Conservation (phyloP, 2,888 invertebrate genomes). For the Drosophila meridiana region DNA sequence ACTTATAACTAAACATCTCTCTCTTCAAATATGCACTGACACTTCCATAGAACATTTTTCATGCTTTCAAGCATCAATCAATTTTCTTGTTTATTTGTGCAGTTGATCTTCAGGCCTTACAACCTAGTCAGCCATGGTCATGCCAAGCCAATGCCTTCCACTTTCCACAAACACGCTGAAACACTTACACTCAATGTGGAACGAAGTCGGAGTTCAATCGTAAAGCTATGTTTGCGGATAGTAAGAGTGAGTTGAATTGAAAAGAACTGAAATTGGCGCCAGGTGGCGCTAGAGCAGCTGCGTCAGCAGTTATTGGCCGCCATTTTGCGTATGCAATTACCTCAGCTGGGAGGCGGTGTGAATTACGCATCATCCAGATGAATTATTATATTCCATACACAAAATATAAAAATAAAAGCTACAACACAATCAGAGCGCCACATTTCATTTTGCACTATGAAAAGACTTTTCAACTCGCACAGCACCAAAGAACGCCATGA, state of each 20-base stretch:
- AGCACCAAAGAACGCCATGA: constrained; percentile 54
- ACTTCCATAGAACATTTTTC: no score
- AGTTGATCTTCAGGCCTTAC: no score
- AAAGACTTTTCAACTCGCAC: constrained; percentile 65
- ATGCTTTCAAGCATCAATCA: no score
- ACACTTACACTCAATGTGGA: background rate
- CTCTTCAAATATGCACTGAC: no score
- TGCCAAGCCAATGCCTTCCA: background rate
- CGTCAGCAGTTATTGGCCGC: constrained; percentile 41
- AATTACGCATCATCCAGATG: constrained; percentile 53
- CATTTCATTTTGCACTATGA: constrained; percentile 68
- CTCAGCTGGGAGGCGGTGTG: constrained; percentile 35
- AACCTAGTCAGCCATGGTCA: background rate
- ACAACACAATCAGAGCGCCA: constrained; percentile 35
- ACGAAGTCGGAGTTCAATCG: background rate
- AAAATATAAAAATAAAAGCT: constrained; percentile 23
- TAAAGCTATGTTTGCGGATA: constrained; percentile 6
- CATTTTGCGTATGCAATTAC: constrained; percentile 55
- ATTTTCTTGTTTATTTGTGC: no score
- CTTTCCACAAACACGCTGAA: background rate
- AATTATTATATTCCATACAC: constrained; percentile 66
- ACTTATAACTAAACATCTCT: no score
- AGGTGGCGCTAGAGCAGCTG: constrained; percentile 48
- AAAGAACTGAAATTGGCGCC: constrained; percentile 33
- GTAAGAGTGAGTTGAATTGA: background rate